Evolutionary conservation across 2,113 vertebrate genomes (phyloP), one percentile per base, ranked within the genome.

Genomic region (Cebidichthys violaceus): DNA sequence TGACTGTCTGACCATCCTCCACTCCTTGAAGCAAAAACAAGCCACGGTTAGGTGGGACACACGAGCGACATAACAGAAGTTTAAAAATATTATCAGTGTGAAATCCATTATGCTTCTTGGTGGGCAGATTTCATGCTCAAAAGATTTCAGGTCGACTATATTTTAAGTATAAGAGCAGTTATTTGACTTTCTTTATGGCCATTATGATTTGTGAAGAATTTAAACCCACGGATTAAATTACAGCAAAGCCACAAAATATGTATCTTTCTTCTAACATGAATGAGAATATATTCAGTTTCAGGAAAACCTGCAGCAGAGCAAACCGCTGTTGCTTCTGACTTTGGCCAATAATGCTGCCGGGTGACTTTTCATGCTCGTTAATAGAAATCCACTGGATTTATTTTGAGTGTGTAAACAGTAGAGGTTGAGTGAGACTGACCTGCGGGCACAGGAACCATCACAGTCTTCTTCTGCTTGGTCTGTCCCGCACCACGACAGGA

Each of bases 1-100:
- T 95, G 69, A 99, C 97, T 0, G 97, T 98, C 94, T 99, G 98
- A 39, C 98, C 98, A 3, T 99, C 96, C 89, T 99, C 98, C 55
- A 99, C 96, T 4, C 98, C 98, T 99, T 78, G 7, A 64, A 75
- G 2, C 39, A 43, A 22, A 70, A 81, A 78, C 4, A 73, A 74
- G 55, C 20, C 9, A 47, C 2, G 15, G 47, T 35, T n/a, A 70
- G 24, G 6, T n/a, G 9, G 2, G 22, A 10, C 13, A 33, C 29
- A 27, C 8, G 1, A 61, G 17, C 3, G 10, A 47, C 14, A 29
- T 20, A 41, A 3, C 22, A 27, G 3, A 57, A 57, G 9, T 55
- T 24, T 27, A 4, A 27, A 57, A 27, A 52, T 1, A 8, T 22
- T 4, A 13, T 41, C 15, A 70, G 8, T 70, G 68, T n/a, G 4